Evolutionary conservation across 2,888 invertebrate genomes (phyloP).

Genomic region (Ophion costatus): DNA sequence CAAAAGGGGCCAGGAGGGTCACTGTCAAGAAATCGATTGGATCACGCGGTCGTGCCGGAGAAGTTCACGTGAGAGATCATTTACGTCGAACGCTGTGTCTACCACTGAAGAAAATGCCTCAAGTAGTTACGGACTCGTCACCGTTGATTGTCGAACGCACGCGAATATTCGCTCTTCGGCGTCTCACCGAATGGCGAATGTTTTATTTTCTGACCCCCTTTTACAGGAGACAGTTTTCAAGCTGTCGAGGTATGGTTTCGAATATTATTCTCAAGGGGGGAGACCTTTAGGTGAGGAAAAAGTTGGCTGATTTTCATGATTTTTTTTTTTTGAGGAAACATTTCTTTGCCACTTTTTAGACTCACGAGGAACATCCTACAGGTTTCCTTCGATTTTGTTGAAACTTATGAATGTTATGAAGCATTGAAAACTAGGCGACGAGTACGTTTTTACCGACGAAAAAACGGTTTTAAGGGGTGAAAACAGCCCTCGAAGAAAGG

Average conservation of each 20-base stretch:
- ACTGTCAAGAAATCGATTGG: slow-evolving; percentile 69
- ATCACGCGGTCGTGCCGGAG: slow-evolving; percentile 51
- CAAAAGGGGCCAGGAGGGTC: slow-evolving; percentile 66
- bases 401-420: too few relatives aligned
- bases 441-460: too few relatives aligned
- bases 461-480: too few relatives aligned
- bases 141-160: slow-evolving; percentile 42
- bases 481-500: too few relatives aligned
- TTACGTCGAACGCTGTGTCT: neutral
- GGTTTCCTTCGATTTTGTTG: too few relatives aligned
- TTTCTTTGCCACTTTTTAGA: too few relatives aligned
- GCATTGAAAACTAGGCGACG: too few relatives aligned
- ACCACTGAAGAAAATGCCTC: slow-evolving; percentile 7
- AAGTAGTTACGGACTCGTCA: slow-evolving; percentile 42
- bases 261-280: neutral
- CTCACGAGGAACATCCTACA: too few relatives aligned
- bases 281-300: too few relatives aligned
- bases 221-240: neutral
- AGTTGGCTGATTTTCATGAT: too few relatives aligned
- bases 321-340: too few relatives aligned
- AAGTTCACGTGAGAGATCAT: slow-evolving; percentile 29
- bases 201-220: neutral
- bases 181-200: neutral
- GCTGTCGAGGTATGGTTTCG: neutral
- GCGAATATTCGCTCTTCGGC: neutral